Conservation (phyloP, 2,888 invertebrate species). For the Lacanobia wlatinum region DNA sequence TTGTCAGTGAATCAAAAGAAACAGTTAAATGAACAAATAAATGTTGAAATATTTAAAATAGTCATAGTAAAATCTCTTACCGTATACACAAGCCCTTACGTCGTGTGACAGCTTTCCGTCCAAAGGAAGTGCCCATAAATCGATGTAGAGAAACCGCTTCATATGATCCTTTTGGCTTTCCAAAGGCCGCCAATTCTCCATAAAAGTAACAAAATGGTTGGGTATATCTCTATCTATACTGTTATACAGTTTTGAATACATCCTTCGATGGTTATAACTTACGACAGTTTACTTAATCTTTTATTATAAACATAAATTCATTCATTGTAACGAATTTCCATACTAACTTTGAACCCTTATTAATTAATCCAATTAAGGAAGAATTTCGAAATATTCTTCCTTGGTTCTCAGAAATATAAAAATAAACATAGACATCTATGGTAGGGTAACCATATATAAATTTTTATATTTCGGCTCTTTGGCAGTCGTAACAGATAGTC, state of each 20-base stretch:
- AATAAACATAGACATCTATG: too few relatives aligned
- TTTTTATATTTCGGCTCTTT: too few relatives aligned
- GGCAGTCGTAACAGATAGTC: too few relatives aligned
- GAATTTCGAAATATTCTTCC: too few relatives aligned
- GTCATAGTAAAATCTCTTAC: not conserved
- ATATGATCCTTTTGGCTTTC: constrained; percentile 41
- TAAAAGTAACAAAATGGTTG: constrained; percentile 39
- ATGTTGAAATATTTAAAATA: too few relatives aligned
- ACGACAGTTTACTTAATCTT: not conserved
- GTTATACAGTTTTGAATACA: not conserved
- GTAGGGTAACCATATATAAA: too few relatives aligned
- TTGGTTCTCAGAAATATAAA: too few relatives aligned
- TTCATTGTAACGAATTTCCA: too few relatives aligned
- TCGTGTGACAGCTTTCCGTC: constrained; percentile 49
- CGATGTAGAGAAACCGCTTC: constrained; percentile 35
- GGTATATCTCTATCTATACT: not conserved
- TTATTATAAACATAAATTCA: not conserved
- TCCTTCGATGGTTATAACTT: not conserved
- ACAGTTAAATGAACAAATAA: too few relatives aligned
- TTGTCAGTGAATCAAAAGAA: too few relatives aligned
- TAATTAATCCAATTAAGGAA: too few relatives aligned
- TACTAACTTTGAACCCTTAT: too few relatives aligned
- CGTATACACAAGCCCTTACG: constrained; percentile 24
- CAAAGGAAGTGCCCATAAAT: constrained; percentile 50
- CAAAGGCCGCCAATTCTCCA: constrained; percentile 34